phyloP scores from a whole-genome alignment of 2,113 vertebrate species.

The Sapayoa aenigma region DNA sequence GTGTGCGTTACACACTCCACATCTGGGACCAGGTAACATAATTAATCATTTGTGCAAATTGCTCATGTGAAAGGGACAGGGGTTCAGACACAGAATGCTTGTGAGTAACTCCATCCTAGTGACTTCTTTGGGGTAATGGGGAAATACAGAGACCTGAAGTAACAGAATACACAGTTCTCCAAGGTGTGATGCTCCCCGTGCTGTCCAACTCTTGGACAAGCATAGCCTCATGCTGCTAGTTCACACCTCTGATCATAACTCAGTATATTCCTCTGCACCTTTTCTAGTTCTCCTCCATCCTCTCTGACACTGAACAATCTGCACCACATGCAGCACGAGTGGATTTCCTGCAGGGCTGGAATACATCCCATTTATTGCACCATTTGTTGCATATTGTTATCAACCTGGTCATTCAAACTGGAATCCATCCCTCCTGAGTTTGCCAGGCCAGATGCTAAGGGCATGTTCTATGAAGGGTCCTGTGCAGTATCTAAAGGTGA shows the following conservation, averaged over 20 bases:
- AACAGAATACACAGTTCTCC: background rate
- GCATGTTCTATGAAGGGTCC: background rate
- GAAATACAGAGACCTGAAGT: background rate
- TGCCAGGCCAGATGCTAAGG: background rate
- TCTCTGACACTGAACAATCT: background rate
- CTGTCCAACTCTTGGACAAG: background rate
- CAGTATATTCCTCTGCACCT: background rate
- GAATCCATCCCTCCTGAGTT: background rate
- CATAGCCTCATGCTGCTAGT: background rate
- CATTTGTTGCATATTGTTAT: background rate
- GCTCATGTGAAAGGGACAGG: background rate
- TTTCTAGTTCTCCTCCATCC: background rate
- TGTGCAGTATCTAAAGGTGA: background rate
- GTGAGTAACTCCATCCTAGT: background rate
- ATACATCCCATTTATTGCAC: background rate
- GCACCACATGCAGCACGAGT: background rate
- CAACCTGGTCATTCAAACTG: background rate
- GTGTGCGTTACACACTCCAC: background rate
- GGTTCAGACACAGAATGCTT: background rate
- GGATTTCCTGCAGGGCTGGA: background rate
- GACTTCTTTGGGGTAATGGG: background rate
- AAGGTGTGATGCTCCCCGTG: background rate
- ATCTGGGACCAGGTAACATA: background rate
- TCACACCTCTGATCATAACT: background rate
- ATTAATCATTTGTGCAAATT: background rate